A percentile compares a stretch with the other conserved stretches of the same genome.
phyloP scores from a whole-genome alignment of 2,113 vertebrate species.

The Gnathonemus echidnorhynchus region DNA sequence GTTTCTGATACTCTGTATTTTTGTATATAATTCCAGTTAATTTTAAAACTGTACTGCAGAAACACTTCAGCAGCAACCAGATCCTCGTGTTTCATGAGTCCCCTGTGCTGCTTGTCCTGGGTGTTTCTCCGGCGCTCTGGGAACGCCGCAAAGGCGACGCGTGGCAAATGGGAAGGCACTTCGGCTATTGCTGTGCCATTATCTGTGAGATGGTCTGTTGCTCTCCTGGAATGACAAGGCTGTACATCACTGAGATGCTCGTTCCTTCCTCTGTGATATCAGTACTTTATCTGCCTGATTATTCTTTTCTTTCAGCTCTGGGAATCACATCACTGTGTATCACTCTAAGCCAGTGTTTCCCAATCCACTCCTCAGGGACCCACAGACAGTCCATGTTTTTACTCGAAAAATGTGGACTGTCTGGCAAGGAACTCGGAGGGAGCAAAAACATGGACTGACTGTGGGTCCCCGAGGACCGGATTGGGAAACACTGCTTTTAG shows the following conservation, averaged over 20 bases:
- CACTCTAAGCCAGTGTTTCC: neutral
- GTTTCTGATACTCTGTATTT: neutral
- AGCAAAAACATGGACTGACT: no score
- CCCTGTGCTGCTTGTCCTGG: neutral
- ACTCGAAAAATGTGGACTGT: no score
- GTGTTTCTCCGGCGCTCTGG: neutral
- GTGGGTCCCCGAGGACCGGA: no score
- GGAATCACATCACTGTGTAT: neutral
- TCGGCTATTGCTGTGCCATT: conserved; percentile 18
- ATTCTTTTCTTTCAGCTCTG: conserved; percentile 22
- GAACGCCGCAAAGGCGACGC: neutral
- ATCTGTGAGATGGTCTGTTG: conserved; percentile 5
- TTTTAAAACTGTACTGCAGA: neutral
- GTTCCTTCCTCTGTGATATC: conserved; percentile 16
- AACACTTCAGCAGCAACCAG: neutral
- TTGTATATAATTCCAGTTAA: neutral
- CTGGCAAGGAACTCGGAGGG: no score
- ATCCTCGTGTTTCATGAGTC: neutral
- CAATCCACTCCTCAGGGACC: no score
- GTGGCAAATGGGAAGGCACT: conserved; percentile 18
- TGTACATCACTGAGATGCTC: conserved; percentile 21
- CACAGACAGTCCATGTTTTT: no score
- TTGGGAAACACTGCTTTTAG: no score
- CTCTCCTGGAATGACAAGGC: conserved; percentile 17
- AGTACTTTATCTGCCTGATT: conserved; percentile 21